Conservation (phyloP, 1,140 invertebrate species). For the Plectus sambesii region DNA sequence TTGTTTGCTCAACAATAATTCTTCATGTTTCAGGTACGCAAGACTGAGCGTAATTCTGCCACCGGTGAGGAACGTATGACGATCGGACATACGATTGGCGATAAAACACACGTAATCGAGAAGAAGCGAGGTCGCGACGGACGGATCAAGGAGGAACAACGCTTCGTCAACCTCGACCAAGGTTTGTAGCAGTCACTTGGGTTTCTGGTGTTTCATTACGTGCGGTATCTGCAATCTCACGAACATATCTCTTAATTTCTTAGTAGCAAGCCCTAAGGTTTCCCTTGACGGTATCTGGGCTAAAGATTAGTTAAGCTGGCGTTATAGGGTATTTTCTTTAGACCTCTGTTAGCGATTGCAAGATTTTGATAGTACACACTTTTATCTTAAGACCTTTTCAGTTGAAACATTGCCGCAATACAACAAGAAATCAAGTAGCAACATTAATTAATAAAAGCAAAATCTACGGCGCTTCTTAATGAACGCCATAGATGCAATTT, state of each 20-base stretch:
- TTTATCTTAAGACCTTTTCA: too few relatives aligned
- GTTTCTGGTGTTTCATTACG: neutral
- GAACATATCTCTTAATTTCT: conserved; percentile 6
- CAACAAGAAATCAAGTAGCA: too few relatives aligned
- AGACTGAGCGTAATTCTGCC: conserved; percentile 28
- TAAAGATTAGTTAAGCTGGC: too few relatives aligned
- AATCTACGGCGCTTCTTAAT: too few relatives aligned
- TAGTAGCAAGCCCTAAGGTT: too few relatives aligned
- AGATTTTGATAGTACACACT: too few relatives aligned
- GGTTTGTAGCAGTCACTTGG: conserved; percentile 15
- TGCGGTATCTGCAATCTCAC: conserved; percentile 1
- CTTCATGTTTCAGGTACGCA: conserved; percentile 23
- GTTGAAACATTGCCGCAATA: too few relatives aligned
- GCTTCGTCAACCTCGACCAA: conserved; percentile 39
- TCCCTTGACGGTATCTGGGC: too few relatives aligned
- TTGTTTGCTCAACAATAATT: neutral
- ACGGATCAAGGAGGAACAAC: conserved; percentile 32
- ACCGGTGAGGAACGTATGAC: conserved; percentile 27
- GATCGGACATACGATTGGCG: conserved; percentile 39
- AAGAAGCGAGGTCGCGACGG: conserved; percentile 43
- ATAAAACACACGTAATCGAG: conserved; percentile 36
- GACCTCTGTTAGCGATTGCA: too few relatives aligned
- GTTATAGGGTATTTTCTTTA: too few relatives aligned
- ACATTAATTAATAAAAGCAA: too few relatives aligned
- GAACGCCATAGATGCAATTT: too few relatives aligned